Evolutionary conservation across 2,888 invertebrate genomes (phyloP).

Genomic region (Nomada ruficornis): DNA sequence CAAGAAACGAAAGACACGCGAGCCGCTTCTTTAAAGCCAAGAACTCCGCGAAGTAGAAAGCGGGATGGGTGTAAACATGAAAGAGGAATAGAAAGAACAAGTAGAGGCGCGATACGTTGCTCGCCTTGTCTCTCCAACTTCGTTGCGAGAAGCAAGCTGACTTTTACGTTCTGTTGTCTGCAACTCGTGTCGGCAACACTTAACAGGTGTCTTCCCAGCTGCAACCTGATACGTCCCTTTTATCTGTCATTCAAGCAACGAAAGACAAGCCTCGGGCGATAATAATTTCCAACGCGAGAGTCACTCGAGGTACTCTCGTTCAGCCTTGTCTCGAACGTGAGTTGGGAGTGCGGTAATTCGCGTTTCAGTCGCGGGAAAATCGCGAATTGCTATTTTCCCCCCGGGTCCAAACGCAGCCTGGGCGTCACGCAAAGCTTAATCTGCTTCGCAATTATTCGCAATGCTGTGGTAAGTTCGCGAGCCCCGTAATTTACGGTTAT

Average conservation of each 20-base stretch:
- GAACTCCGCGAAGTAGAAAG: not conserved
- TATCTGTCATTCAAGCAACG: slow-evolving; percentile 36
- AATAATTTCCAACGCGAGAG: slow-evolving; percentile 47
- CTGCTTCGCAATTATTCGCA: slow-evolving; percentile 5
- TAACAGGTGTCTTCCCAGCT: slow-evolving; percentile 57
- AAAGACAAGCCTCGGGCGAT: slow-evolving; percentile 33
- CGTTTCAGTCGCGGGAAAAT: not conserved
- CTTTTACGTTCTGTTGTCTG: slow-evolving; percentile 50
- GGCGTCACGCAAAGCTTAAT: not conserved
- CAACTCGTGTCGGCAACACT: slow-evolving; percentile 64
- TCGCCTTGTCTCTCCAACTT: no score
- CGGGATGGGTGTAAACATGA: no score
- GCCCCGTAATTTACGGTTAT: slow-evolving; percentile 20
- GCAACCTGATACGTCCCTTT: slow-evolving; percentile 46
- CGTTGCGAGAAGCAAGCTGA: slow-evolving; percentile 1
- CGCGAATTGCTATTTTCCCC: not conserved
- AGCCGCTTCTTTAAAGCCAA: not conserved
- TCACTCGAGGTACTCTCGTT: not conserved
- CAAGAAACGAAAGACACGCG: not conserved
- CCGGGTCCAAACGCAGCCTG: no score
- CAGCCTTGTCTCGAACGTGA: not conserved
- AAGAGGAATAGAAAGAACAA: slow-evolving; percentile 8
- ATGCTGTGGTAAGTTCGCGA: slow-evolving; percentile 4
- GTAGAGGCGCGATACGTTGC: not conserved
- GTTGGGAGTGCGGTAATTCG: not conserved